A percentile compares a stretch with the other conserved stretches of the same genome.
These are phyloP conservation scores for Nanorana parkeri DNA, from an alignment of 2,113 vertebrate species.

Conservation along the genomic window DNA sequence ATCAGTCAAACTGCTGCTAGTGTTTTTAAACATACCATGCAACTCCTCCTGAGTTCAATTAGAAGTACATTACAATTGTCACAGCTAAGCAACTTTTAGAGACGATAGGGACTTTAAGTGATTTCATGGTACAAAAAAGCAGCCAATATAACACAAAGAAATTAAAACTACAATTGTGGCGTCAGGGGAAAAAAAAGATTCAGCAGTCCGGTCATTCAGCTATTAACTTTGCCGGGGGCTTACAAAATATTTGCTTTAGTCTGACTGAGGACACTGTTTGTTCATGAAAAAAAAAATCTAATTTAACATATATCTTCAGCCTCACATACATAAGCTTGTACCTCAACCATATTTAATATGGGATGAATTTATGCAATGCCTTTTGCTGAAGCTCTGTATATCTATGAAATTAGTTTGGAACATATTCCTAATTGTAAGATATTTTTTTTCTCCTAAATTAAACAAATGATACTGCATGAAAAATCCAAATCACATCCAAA, in stretches of 20 bases:
- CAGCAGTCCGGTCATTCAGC: slow-evolving; percentile 57
- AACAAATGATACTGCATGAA: too few species aligned
- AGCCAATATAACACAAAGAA: slow-evolving; percentile 64
- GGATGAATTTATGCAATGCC: too few species aligned
- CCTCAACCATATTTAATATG: neutral
- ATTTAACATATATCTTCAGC: neutral
- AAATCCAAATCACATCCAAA: too few species aligned
- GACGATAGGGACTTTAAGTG: slow-evolving; percentile 63
- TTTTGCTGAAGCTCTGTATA: neutral
- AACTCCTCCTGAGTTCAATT: slow-evolving; percentile 61
- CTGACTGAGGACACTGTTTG: slow-evolving; percentile 49
- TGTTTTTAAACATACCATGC: slow-evolving; percentile 63
- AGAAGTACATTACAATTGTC: slow-evolving; percentile 67
- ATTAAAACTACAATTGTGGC: slow-evolving; percentile 66
- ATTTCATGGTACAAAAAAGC: slow-evolving; percentile 65
- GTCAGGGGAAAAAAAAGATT: slow-evolving; percentile 64
- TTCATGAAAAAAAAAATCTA: neutral
- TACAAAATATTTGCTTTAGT: slow-evolving; percentile 57
- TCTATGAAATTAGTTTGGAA: too few species aligned
- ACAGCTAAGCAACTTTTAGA: slow-evolving; percentile 66
- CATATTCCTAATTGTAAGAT: too few species aligned
- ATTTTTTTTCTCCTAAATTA: too few species aligned
- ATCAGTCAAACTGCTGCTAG: slow-evolving; percentile 56
- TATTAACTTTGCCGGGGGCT: slow-evolving; percentile 50
- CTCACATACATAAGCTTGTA: neutral